Evolutionary conservation across 1,140 invertebrate genomes (phyloP).

Genomic region (Glossosoma conforme): DNA sequence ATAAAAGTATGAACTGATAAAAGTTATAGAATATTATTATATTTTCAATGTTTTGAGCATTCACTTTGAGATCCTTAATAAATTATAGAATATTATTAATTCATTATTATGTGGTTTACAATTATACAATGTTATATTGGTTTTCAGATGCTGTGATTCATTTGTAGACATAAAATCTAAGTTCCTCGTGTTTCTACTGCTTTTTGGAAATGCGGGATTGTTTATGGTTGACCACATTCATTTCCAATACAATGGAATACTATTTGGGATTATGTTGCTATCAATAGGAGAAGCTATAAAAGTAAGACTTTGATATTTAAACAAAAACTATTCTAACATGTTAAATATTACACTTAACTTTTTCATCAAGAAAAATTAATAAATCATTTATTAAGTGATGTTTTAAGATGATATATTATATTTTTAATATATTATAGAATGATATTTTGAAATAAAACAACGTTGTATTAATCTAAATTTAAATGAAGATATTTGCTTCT

Average conservation of each 20-base stretch:
- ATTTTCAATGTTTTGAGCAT: too few species aligned
- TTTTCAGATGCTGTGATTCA: conserved; percentile 37
- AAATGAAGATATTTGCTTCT: background rate
- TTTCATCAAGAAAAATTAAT: too few species aligned
- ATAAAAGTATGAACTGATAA: too few species aligned
- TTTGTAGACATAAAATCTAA: conserved; percentile 42
- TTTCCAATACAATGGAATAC: conserved; percentile 98
- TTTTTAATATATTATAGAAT: background rate
- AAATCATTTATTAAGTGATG: too few species aligned
- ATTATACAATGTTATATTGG: too few species aligned
- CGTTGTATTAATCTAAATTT: background rate
- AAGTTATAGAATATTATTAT: too few species aligned
- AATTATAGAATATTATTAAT: too few species aligned
- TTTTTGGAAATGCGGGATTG: conserved; percentile 81
- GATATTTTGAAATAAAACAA: background rate
- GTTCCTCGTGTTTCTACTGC: conserved; percentile 49
- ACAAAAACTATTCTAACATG: too few species aligned
- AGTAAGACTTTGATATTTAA: conserved; percentile 38
- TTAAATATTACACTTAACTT: too few species aligned
- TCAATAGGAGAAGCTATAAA: conserved; percentile 65
- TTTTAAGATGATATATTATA: background rate
- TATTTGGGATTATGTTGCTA: conserved; percentile 88
- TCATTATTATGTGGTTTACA: too few species aligned
- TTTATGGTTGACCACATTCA: conserved; percentile 97
- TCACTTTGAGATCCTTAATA: too few species aligned